Conservation (phyloP, 1,140 invertebrate species). For the Lethrus apterus region DNA sequence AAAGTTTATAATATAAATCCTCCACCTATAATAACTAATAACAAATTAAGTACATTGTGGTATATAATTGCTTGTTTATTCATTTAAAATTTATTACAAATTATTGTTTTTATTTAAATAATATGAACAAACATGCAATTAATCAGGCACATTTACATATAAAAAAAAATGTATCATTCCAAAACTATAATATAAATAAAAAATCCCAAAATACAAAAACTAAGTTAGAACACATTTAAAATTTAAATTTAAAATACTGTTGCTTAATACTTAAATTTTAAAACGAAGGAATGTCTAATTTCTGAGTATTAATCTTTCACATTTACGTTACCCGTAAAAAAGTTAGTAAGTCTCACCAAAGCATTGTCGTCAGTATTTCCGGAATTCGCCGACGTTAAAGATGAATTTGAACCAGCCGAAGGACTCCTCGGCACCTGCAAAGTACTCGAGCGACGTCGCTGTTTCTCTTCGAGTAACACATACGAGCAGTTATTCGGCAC, state of each 20-base stretch:
- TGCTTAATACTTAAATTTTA: not conserved
- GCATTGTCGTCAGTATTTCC: conserved; percentile 43
- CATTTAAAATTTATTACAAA: not conserved
- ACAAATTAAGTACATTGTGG: not conserved
- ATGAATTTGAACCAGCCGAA: conserved; percentile 44
- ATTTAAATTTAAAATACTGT: not conserved
- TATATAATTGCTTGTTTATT: not conserved
- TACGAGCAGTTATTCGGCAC: conserved; percentile 93
- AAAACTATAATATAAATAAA: not conserved
- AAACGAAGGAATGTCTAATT: no score
- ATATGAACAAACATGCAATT: not conserved
- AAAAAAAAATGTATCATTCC: not conserved
- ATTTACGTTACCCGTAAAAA: conserved; percentile 35
- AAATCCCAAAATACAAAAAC: not conserved
- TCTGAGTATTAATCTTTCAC: conserved; percentile 22
- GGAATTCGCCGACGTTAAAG: conserved; percentile 34
- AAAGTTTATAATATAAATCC: conserved; percentile 8
- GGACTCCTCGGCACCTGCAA: conserved; percentile 62
- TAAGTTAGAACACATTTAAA: not conserved
- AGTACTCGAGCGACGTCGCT: conserved; percentile 48
- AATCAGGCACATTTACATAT: not conserved
- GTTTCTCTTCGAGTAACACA: conserved; percentile 43
- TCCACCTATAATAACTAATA: conserved; percentile 7
- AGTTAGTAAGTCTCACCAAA: conserved; percentile 41
- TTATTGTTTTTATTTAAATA: not conserved